Base-by-base conservation (phyloP, 2,888 invertebrate genomes). In the Bombylius major region DNA sequence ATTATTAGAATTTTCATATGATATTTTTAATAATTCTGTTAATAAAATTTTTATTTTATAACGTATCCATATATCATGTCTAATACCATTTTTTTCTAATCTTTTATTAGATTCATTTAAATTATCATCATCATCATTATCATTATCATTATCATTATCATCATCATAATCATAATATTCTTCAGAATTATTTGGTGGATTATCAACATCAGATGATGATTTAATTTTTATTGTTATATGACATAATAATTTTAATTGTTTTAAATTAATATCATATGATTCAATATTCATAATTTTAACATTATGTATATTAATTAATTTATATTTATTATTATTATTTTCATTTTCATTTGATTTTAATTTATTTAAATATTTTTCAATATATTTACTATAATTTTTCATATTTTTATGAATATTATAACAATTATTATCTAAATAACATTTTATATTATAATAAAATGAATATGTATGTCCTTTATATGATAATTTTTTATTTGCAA, bases 271-370 rank as follows among this genome's bases (percentile, higher is more conserved):
- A 11, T 11, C 12, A 42, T 11, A 52, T n/a, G 52, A 47, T 45
- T 65, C 70, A 58, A 82, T 72, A 61, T 77, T 76, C 79, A 82
- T 82, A 4, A 80, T 64, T 46, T 78, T 67, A 1, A 77, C 72
- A 64, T 75, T 75, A 58, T 77, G 70, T n/a, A 76, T 62, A 5
- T 62, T 47, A 13, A 69, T 56, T 42, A 63, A 57, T 51, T 59
- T 49, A 46, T 61, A 57, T 31, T 47, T 56, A 8, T 55, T n/a
- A 0, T 56, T 36, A 12, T 47, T 56, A 12, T 46, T 50, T 46
- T 42, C 9, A 65, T 46, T 33, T 23, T 23, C 3, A 59, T 39
- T 49, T 63, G 62, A 5, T 58, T 58, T 4, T 65, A 61, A 51
- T 47, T 61, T 53, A 5, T 61, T 55, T 9, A 61, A 48, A 13